A percentile compares a stretch with the other conserved stretches of the same genome.
phyloP scores from a whole-genome alignment of 2,797 vertebrate species.

The Pseudomugil gertrudae region DNA sequence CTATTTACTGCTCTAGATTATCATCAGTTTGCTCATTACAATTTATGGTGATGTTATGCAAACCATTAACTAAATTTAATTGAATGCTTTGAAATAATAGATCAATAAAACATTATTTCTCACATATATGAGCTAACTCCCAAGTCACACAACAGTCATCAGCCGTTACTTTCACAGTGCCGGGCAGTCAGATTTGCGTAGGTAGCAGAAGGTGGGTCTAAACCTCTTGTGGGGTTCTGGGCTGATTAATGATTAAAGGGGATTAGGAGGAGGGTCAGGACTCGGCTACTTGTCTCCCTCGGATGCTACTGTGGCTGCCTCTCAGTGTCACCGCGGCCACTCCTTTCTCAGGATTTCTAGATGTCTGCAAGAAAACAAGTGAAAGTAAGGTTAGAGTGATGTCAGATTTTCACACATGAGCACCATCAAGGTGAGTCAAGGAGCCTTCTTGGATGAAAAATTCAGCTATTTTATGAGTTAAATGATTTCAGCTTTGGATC shows the following conservation, averaged over 20 bases:
- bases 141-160: background rate
- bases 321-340: constrained; percentile 42
- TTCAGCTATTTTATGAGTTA: constrained; percentile 10
- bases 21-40: background rate
- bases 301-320: constrained; percentile 45
- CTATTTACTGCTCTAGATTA: background rate
- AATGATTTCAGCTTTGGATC: background rate
- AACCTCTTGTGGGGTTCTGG: constrained; percentile 77
- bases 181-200: constrained; percentile 70
- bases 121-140: background rate
- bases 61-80: background rate
- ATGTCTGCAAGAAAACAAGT: constrained; percentile 32
- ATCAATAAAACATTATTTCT: background rate
- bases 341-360: constrained; percentile 27
- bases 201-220: constrained; percentile 81
- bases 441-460: background rate
- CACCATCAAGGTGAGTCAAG: constrained; percentile 37
- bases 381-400: constrained; percentile 13
- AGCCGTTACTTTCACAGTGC: constrained; percentile 43
- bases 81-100: background rate
- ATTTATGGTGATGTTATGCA: background rate
- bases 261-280: constrained; percentile 80
- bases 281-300: constrained; percentile 59
- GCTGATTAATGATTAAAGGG: constrained; percentile 83
- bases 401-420: constrained; percentile 15